Conservation (phyloP, 2,888 invertebrate genomes). For the Microplitis deprimator region DNA sequence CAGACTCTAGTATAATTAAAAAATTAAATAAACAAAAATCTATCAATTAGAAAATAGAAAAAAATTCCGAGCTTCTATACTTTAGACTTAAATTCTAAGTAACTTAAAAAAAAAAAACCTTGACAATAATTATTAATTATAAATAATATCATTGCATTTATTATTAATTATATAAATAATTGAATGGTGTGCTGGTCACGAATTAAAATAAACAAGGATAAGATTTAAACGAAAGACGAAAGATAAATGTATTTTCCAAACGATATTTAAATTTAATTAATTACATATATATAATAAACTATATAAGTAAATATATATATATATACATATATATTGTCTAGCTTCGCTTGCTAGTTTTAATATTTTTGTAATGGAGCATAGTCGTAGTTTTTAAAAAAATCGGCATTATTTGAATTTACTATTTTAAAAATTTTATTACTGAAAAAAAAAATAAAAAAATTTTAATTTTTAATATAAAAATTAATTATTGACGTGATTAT, state of each 20-base stretch:
- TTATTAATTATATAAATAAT: not conserved
- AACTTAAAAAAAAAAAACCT: not conserved
- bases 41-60: not conserved
- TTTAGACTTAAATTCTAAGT: conserved; percentile 40
- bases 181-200: conserved; percentile 1
- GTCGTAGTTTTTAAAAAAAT: conserved; percentile 49
- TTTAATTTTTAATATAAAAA: not conserved
- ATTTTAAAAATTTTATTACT: conserved; percentile 5
- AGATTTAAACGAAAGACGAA: not conserved
- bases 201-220: not conserved
- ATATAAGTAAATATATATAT: conserved; percentile 45
- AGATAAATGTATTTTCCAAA: conserved; percentile 29
- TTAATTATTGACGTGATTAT: conserved; percentile 2
- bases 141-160: not conserved
- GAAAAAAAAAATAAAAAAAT: conserved; percentile 20
- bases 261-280: not conserved
- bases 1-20: conserved; percentile 19
- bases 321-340: conserved; percentile 47
- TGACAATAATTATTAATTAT: not conserved
- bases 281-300: conserved; percentile 19
- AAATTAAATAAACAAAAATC: not conserved
- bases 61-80: conserved; percentile 30
- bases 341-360: conserved; percentile 71
- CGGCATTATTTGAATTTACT: not conserved
- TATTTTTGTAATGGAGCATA: conserved; percentile 71